These are phyloP conservation scores for Pontoporia blainvillei DNA, from an alignment of 2,113 vertebrate genomes.

Conservation along the genomic window DNA sequence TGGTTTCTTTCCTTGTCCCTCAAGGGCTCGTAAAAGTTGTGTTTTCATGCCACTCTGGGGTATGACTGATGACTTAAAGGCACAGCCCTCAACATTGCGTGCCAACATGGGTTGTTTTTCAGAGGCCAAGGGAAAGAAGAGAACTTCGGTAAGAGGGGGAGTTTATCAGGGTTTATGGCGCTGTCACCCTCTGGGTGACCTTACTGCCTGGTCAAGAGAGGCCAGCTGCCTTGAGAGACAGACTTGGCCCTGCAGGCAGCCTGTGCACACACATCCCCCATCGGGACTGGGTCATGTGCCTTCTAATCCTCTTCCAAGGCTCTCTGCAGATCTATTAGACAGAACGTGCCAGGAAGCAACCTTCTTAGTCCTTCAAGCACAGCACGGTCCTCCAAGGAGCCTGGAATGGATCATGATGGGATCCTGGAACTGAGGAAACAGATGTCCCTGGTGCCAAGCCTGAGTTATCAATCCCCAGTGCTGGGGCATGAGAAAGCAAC, in stretches of 20 bases:
- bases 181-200: neutral
- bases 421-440: neutral
- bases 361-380: neutral
- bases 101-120: neutral
- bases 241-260: neutral
- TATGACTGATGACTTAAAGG: constrained; percentile 31
- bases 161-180: neutral
- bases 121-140: neutral
- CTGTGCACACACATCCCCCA: neutral
- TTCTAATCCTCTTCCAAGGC: neutral
- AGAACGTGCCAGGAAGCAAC: neutral
- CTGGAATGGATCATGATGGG: neutral
- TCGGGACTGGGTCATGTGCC: neutral
- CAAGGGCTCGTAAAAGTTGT: constrained; percentile 30
- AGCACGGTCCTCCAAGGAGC: neutral
- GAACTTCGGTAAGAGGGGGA: neutral
- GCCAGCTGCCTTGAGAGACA: neutral
- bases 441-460: neutral
- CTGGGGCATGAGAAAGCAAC: neutral
- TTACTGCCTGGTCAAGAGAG: neutral
- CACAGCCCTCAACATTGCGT: neutral
- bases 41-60: constrained; percentile 17
- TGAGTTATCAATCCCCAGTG: neutral
- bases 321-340: neutral
- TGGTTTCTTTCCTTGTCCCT: constrained; percentile 62